Conservation (phyloP, 2,113 vertebrate genomes). For the Alosa alosa region DNA sequence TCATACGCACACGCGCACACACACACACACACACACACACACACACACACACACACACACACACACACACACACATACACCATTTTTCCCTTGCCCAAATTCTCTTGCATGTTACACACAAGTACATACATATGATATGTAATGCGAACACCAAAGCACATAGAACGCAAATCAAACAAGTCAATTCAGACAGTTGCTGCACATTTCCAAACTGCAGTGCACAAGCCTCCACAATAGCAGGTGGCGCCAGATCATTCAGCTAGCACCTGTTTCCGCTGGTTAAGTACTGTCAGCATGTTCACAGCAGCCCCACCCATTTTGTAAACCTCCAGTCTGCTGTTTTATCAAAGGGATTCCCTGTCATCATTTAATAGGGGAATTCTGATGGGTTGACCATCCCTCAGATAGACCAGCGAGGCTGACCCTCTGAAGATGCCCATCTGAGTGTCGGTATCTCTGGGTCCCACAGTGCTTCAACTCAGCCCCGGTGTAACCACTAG, state of each 20-base stretch:
- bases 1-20: not conserved
- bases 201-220: not conserved
- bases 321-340: not conserved
- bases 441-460: too few relatives aligned
- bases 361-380: too few relatives aligned
- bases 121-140: not conserved
- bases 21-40: not conserved
- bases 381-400: not conserved
- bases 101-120: not conserved
- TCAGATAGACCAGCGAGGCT: too few relatives aligned
- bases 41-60: not conserved
- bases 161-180: not conserved
- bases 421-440: not conserved
- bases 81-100: not conserved
- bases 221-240: not conserved
- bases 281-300: too few relatives aligned
- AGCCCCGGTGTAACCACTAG: too few relatives aligned
- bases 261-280: not conserved
- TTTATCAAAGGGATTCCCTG: not conserved
- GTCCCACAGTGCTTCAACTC: too few relatives aligned
- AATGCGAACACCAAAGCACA: not conserved
- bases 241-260: not conserved
- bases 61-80: not conserved
- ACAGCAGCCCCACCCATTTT: not conserved
- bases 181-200: too few relatives aligned